Conservation (phyloP, 2,113 vertebrate species). For the Lampris incognitus region DNA sequence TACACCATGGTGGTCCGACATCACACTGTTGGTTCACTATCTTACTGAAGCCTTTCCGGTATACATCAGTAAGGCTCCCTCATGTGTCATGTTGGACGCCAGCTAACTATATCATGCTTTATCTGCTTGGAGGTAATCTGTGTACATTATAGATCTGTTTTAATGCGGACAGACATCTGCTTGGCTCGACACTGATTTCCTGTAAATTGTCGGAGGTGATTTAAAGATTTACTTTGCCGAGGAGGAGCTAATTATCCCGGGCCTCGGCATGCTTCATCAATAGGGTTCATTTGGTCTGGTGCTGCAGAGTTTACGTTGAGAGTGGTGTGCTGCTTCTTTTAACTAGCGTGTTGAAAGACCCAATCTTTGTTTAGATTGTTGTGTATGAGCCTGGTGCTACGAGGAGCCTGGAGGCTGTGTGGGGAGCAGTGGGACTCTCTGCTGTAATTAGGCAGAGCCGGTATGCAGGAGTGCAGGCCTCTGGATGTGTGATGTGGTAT, state of each 20-base stretch:
- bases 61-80: conserved; percentile 38
- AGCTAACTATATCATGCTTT: conserved; percentile 38
- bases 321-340: conserved; percentile 57
- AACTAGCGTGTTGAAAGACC: conserved; percentile 60
- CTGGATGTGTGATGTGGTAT: conserved; percentile 71
- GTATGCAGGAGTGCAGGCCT: conserved; percentile 51
- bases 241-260: conserved; percentile 56
- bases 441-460: conserved; percentile 69
- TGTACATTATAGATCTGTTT: conserved; percentile 35
- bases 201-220: conserved; percentile 33
- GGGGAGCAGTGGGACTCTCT: conserved; percentile 49
- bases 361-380: conserved; percentile 73
- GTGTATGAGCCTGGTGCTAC: conserved; percentile 50
- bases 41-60: conserved; percentile 45
- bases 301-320: conserved; percentile 56
- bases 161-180: conserved; percentile 40
- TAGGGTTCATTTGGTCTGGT: conserved; percentile 62
- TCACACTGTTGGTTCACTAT: conserved; percentile 56
- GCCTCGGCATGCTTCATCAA: conserved; percentile 52
- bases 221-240: conserved; percentile 48
- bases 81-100: conserved; percentile 37
- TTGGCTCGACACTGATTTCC: conserved; percentile 36
- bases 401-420: conserved; percentile 48
- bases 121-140: conserved; percentile 42
- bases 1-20: conserved; percentile 70